Percentiles rank a stretch among this genome's conserved stretches.
These are phyloP conservation scores for Atlantisia rogersi DNA, from an alignment of 2,113 vertebrate species.

Conservation along the genomic window DNA sequence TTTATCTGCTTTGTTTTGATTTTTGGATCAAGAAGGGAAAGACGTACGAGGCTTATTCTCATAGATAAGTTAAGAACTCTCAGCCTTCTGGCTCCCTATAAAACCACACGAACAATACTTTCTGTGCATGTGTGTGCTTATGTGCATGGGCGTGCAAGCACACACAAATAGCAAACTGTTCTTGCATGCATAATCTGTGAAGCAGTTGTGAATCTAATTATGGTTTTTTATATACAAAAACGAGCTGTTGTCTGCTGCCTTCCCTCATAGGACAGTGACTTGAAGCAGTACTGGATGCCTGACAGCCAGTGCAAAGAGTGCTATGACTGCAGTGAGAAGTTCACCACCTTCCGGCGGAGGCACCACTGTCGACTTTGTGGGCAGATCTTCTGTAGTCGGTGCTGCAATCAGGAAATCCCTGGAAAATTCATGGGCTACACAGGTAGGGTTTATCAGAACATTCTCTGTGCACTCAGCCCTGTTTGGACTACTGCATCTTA, in stretches of 20 bases:
- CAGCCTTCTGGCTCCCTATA: background rate
- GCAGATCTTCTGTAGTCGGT: conserved; percentile 98
- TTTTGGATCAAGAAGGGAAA: background rate
- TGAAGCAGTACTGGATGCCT: conserved; percentile 99
- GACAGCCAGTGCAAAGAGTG: conserved; percentile 99
- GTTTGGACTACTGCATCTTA: background rate
- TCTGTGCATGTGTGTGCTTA: background rate
- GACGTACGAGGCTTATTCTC: background rate
- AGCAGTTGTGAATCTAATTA: background rate
- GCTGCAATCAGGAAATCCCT: conserved; percentile 98
- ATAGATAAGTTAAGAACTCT: background rate
- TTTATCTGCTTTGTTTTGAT: background rate
- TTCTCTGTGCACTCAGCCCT: background rate
- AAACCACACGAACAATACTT: background rate
- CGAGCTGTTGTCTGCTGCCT: background rate
- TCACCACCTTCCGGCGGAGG: conserved; percentile 94
- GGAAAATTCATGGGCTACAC: conserved; percentile 99
- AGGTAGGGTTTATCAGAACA: conserved; percentile 72
- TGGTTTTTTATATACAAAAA: background rate
- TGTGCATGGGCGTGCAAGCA: accelerated
- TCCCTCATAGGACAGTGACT: conserved; percentile 88
- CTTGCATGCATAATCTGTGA: background rate
- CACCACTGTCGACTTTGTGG: conserved; percentile 97
- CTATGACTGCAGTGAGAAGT: conserved; percentile 98
- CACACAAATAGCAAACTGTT: background rate